phyloP scores from a whole-genome alignment of 2,797 vertebrate genomes.

The Serranus cabrilla region DNA sequence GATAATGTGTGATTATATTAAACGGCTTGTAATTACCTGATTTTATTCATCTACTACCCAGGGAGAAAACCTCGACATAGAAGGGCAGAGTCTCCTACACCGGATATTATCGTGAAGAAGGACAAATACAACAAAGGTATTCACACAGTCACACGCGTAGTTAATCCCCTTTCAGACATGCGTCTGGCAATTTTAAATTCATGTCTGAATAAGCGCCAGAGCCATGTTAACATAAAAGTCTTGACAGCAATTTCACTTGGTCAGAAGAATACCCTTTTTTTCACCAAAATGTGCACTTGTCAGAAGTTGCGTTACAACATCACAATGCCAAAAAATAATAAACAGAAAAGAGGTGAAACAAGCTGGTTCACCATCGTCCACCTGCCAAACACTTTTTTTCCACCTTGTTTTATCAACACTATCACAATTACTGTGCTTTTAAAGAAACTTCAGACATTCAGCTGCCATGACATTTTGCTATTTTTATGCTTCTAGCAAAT shows the following conservation, averaged over 20 bases:
- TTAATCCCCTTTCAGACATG: not conserved
- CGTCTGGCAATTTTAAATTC: not conserved
- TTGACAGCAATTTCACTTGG: not conserved
- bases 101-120: conserved; percentile 94
- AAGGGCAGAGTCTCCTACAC: conserved; percentile 92
- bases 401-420: too few relatives aligned
- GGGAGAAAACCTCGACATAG: conserved; percentile 90
- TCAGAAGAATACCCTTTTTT: not conserved
- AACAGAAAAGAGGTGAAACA: too few relatives aligned
- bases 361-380: too few relatives aligned
- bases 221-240: not conserved
- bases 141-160: not conserved
- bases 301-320: too few relatives aligned
- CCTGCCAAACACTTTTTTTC: too few relatives aligned
- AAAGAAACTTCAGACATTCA: too few relatives aligned
- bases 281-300: too few relatives aligned
- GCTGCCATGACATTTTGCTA: too few relatives aligned
- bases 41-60: conserved; percentile 65
- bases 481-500: too few relatives aligned
- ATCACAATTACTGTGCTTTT: too few relatives aligned
- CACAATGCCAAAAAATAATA: too few relatives aligned
- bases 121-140: conserved; percentile 97
- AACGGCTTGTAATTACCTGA: not conserved
- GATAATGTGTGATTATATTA: conserved; percentile 2
- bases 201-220: not conserved